A percentile compares a stretch with the other conserved stretches of the same genome.
These are phyloP conservation scores for Brachypodius melanocephalos DNA, from an alignment of 2,113 vertebrate species.

Conservation along the genomic window DNA sequence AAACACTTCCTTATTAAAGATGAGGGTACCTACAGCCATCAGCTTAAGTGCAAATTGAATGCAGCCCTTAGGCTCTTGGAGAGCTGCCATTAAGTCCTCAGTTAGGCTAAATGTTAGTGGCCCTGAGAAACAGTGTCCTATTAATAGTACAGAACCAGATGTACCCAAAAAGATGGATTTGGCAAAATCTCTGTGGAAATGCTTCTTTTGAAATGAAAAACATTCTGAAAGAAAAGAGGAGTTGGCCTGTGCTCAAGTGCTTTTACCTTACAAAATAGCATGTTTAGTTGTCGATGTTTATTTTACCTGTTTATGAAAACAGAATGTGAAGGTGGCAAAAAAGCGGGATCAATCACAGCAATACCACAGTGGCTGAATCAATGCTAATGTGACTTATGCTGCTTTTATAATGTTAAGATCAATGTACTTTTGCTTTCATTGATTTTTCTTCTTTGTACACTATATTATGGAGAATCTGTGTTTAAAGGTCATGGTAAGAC, in stretches of 20 bases:
- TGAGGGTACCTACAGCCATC: conserved; percentile 12
- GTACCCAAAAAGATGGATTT: conserved; percentile 11
- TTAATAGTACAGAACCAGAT: conserved; percentile 44
- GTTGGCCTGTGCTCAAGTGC: background rate
- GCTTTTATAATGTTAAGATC: conserved; percentile 31
- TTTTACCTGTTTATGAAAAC: background rate
- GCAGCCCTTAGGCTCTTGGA: conserved; percentile 38
- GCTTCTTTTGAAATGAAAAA: background rate
- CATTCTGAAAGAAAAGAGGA: background rate
- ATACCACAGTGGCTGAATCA: background rate
- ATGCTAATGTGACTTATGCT: background rate
- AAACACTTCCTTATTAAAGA: conserved; percentile 8
- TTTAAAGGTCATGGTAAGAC: background rate
- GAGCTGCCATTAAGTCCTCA: conserved; percentile 14
- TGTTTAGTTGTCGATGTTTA: background rate
- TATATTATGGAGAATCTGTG: background rate
- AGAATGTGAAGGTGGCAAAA: background rate
- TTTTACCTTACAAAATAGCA: background rate
- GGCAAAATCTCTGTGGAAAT: background rate
- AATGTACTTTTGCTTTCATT: conserved; percentile 1
- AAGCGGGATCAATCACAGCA: background rate
- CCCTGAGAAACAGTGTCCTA: background rate
- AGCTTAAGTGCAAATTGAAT: conserved; percentile 38
- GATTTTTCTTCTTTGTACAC: conserved; percentile 4
- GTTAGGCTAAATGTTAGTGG: conserved; percentile 20